Percentiles rank a stretch among this genome's conserved stretches.
These are phyloP conservation scores for Bos indicus DNA, from an alignment of 2,113 vertebrate genomes.

Conservation along the genomic window DNA sequence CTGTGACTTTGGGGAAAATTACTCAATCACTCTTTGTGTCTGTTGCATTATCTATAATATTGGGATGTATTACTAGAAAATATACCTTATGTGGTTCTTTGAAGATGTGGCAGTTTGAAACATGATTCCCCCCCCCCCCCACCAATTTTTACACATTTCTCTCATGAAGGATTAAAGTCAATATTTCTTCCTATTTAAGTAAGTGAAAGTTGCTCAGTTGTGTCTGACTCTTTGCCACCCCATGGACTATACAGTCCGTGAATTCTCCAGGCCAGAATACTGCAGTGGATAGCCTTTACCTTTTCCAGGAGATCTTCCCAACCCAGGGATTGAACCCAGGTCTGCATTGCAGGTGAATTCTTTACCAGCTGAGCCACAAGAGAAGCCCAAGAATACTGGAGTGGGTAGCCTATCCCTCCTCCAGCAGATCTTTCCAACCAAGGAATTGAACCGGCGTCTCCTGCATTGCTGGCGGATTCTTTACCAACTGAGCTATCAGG, in stretches of 20 bases:
- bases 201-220: not conserved
- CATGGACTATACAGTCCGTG: not conserved
- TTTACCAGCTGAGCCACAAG: not conserved
- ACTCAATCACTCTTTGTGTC: not conserved
- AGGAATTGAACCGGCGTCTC: not conserved
- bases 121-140: accelerated
- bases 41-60: not conserved
- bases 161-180: not conserved
- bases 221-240: not conserved
- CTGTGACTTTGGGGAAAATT: not conserved
- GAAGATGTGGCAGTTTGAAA: not conserved
- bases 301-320: not conserved
- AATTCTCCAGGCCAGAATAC: not conserved
- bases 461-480: not conserved
- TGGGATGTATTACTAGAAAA: not conserved
- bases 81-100: not conserved
- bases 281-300: not conserved
- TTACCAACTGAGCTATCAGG: not conserved
- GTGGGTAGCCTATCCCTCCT: not conserved
- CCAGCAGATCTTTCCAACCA: not conserved
- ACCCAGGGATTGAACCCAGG: not conserved
- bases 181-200: not conserved
- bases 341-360: not conserved
- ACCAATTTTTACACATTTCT: not conserved
- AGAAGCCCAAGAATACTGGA: not conserved